Evolutionary conservation across 1,140 invertebrate genomes (phyloP), one percentile per base, ranked within the genome.

Genomic region (Heliconius melpomene): DNA sequence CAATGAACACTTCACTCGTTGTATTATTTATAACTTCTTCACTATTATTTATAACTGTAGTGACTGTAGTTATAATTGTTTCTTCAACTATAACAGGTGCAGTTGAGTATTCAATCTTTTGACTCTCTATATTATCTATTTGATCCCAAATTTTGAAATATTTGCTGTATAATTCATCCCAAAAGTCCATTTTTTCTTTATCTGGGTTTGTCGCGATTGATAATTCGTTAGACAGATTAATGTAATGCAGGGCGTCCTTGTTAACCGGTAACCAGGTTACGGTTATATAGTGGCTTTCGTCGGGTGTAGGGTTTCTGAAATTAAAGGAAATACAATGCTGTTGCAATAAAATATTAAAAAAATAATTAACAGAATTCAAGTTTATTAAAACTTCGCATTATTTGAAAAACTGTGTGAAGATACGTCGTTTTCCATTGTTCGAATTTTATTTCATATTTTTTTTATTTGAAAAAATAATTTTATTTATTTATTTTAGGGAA

Each of bases 221-320:
- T 7, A 95, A 79, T 72, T 94, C 90, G 52, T 87, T 84, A 72
- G 88, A 87, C 8, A 95, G 78, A 20, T 95, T 93, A 1, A 95
- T 82, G 80, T 91, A 95, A 74, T 93, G 92, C 0, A 92, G 74
- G 52, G 91, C 90, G 78, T 94, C 91, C 78, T 90, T 88, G 7
- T 89, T 91, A 5, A 93, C 91, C 3, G 93, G 92, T 40, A 88
- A 84, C 95, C 95, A 95, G 16, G 85, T 90, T 0, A 95, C 89
- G 1, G 88, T 88, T n/a, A 95, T 73, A 78, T 92, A 87, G 60
- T 91, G 84, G 83, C 91, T 92, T 29, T 89, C 87, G 36, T 94
- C 88, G 7, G 95, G 93, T 7, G 94, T 95, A 7, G 95, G 95
- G 83, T 95, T 94, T 7, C 95, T 95, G 88, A 23, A 93, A 94